Conservation (phyloP, 2,113 vertebrate species). For the Cnemophilus loriae region DNA sequence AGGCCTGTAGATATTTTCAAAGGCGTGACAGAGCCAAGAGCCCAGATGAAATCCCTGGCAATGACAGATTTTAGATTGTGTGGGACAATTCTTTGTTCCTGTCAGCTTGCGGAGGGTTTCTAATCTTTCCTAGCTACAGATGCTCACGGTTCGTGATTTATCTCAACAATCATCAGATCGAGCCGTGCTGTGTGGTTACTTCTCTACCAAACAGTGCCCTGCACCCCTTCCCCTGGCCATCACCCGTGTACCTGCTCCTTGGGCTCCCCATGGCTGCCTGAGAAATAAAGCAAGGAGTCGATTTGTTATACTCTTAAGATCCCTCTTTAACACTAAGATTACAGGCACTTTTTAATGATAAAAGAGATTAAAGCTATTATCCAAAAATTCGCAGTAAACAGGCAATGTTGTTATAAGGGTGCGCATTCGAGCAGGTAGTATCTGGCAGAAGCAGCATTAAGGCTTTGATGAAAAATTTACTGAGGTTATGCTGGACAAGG, state of each 20-base stretch:
- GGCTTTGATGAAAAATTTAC: neutral
- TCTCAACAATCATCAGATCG: neutral
- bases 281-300: neutral
- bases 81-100: neutral
- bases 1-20: conserved; percentile 11
- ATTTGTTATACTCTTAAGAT: neutral
- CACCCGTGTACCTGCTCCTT: neutral
- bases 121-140: neutral
- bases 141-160: neutral
- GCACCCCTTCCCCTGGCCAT: neutral
- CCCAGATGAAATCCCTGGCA: neutral
- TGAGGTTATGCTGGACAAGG: neutral
- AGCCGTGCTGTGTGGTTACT: neutral
- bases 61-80: neutral
- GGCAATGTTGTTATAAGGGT: neutral
- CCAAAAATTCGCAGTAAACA: neutral
- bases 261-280: neutral
- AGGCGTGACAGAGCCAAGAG: neutral
- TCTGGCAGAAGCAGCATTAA: neutral
- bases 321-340: neutral
- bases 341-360: neutral
- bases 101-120: neutral
- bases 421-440: neutral
- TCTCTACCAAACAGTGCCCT: neutral
- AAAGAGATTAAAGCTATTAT: neutral